Base-by-base conservation (phyloP, 2,888 invertebrate genomes). In the Sesia bembeciformis region DNA sequence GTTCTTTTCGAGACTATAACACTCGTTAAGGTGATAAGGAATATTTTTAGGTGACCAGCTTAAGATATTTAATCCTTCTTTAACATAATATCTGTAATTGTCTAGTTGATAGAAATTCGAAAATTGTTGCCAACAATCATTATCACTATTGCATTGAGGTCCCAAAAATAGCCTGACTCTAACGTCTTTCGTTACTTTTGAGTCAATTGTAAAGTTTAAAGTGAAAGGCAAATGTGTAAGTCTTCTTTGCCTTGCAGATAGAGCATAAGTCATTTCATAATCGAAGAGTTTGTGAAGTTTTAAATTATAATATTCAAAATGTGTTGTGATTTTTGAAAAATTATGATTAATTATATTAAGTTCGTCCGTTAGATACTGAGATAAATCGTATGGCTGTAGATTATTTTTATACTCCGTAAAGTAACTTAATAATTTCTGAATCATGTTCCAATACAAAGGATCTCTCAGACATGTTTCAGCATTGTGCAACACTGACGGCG, bases 391-490 rank as follows among this genome's bases (percentile, higher is more conserved):
- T 4, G 79, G 80, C 42, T 76, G 66, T 56, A 84, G 66, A 0
- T 66, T 69, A 7, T 70, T 67, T 54, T 74, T 73, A 57, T 76
- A 86, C 23, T 81, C 78, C 5, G 63, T 71, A 40, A 81, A 83
- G 59, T 87, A 88, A 49, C 74, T 76, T 5, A 84, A 56, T 49
- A 76, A 63, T 51, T 67, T 70, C 59, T 80, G 64, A 4, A 88
- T 72, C 59, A 88, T 64, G 38, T 69, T 61, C 86, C 86, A 87
- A 59, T 80, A 87, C 2, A 73, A 62, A 1, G 86, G 83, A 61
- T 87, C 87, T 57, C 86, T 72, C 46, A 89, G 62, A 40, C 83
- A 68, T 56, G 88, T 89, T 66, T 87, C 79, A 3, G 86, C 79
- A 52, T 82, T 80, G 58, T 88, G 87, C 41, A 87, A 57, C 40